Conservation (phyloP, 2,888 invertebrate genomes). For the Drepanosiphum platanoidis region DNA sequence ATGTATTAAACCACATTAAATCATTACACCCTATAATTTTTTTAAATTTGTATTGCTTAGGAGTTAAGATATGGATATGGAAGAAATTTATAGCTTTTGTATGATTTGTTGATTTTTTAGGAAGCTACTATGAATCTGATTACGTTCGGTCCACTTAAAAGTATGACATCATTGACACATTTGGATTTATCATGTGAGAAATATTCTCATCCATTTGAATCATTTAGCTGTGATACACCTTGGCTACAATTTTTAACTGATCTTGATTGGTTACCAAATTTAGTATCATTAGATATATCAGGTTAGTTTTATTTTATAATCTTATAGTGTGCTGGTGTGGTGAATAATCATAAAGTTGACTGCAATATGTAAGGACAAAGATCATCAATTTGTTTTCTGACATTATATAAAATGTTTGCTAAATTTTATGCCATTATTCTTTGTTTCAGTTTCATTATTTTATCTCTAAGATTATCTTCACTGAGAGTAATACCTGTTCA, state of each 20-base stretch:
- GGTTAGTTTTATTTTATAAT: constrained; percentile 67
- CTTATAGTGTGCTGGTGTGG: not conserved
- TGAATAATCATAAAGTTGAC: not conserved
- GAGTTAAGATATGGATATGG: too few relatives aligned
- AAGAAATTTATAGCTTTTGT: constrained; percentile 3
- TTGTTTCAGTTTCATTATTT: too few relatives aligned
- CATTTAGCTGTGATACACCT: constrained; percentile 56
- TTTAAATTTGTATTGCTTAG: not conserved
- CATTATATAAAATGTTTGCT: too few relatives aligned
- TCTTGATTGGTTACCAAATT: constrained; percentile 70
- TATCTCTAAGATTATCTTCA: too few relatives aligned
- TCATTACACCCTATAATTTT: not conserved
- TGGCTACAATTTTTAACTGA: constrained; percentile 67
- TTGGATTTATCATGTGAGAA: constrained; percentile 62
- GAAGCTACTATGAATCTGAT: constrained; percentile 58
- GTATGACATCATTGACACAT: constrained; percentile 61
- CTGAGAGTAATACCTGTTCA: too few relatives aligned
- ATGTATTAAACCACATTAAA: not conserved
- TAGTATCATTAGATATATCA: constrained; percentile 75
- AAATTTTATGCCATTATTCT: too few relatives aligned
- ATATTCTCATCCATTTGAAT: constrained; percentile 45
- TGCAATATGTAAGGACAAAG: too few relatives aligned
- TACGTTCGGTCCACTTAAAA: constrained; percentile 54
- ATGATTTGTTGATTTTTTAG: not conserved
- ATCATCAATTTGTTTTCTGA: too few relatives aligned